Base-by-base conservation (phyloP, 2,797 vertebrate genomes). In the Choloepus didactylus region DNA sequence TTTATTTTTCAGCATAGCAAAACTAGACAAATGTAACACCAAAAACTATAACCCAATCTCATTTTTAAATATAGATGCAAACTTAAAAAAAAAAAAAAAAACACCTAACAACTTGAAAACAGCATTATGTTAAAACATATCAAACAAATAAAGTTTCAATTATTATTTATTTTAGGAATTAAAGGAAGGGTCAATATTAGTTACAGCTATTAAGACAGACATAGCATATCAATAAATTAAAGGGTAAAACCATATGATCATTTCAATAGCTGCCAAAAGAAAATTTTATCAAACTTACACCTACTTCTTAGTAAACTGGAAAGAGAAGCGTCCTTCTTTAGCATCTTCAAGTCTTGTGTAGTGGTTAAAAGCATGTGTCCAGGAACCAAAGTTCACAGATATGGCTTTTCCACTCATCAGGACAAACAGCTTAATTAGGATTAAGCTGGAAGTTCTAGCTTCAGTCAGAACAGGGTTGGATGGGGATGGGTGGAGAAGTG, bases 101-200 rank as follows among this genome's bases (percentile, higher is more conserved):
- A 79, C 84, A 31, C 29, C 29, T 46, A 84, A 73, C 62, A 93
- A 90, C 87, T 85, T 83, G 35, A 93, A 94, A 85, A 38, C 44
- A 85, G 38, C 25, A 94, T 25, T 51, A n/a, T 87, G 21, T 82
- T 95, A 96, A 94, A 94, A 64, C 46, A 62, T 41, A 92, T 60
- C 62, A 80, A 76, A 92, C 77, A 44, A 84, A 51, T 77, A 38
- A 49, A 14, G 21, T 81, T 87, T 27, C 5, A 90, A 97, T 38
- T 88, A 76, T 64, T 83, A 83, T 31, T 75, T 93, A 69, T 72
- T 87, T 87, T 62, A 75, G 27, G 51, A 87, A 80, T 51, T 96
- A 77, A 94, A 81, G 88, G 69, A 91, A 69, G 27, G 31, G 14
- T 76, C 93, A 46, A 66, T 89, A 94, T 70, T 67, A 81, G 67